phyloP scores from a whole-genome alignment of 2,888 invertebrate genomes.

The Acleris literana region DNA sequence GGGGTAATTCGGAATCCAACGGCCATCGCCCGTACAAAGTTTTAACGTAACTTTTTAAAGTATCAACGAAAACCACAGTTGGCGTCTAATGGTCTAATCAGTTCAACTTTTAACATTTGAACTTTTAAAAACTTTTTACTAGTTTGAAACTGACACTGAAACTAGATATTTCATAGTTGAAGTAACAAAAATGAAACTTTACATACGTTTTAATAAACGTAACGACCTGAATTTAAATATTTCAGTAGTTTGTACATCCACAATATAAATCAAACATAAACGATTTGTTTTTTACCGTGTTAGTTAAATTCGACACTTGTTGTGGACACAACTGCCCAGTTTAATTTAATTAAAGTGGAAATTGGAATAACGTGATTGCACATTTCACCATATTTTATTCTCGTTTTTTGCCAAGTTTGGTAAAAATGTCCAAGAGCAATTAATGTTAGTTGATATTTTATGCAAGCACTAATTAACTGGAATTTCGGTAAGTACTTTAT shows the following conservation, averaged over 20 bases:
- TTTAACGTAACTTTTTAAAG: conserved; percentile 52
- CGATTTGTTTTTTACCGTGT: neutral
- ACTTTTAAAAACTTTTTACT: neutral
- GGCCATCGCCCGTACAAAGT: conserved; percentile 46
- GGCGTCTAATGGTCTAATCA: conserved; percentile 22
- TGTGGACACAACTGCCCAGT: conserved; percentile 8
- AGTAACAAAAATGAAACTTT: too few relatives aligned
- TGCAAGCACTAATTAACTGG: too few relatives aligned
- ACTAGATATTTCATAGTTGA: too few relatives aligned
- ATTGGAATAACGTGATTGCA: conserved; percentile 42
- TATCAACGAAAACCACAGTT: conserved; percentile 12
- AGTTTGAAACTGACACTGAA: neutral
- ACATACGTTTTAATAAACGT: neutral
- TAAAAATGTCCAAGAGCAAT: neutral
- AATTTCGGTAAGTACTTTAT: too few relatives aligned
- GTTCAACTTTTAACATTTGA: neutral
- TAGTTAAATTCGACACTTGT: conserved; percentile 7
- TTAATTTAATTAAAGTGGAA: conserved; percentile 38
- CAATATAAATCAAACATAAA: too few relatives aligned
- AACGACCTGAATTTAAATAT: neutral
- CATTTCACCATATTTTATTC: conserved; percentile 35
- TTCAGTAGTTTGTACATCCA: too few relatives aligned
- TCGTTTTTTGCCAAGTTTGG: neutral
- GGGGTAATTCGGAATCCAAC: conserved; percentile 43
- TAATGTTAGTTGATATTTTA: too few relatives aligned